These are phyloP conservation scores for Perizoma affinitatum DNA, from an alignment of 2,888 invertebrate species.

Conservation along the genomic window DNA sequence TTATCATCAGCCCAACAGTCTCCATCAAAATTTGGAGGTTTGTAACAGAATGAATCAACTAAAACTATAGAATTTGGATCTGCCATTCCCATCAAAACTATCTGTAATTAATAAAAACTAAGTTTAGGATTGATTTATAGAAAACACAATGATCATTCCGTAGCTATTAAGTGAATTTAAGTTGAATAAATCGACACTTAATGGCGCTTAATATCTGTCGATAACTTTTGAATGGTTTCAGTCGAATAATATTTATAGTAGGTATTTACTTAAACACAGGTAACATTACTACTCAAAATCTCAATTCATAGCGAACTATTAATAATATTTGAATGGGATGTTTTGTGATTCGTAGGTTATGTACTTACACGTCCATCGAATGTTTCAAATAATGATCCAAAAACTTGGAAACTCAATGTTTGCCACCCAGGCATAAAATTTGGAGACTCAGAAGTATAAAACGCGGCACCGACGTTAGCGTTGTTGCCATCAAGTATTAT, in stretches of 20 bases:
- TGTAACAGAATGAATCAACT: slow-evolving; percentile 21
- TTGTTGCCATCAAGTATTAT: background rate
- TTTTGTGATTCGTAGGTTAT: too few relatives aligned
- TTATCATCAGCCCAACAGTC: slow-evolving; percentile 9
- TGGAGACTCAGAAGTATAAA: background rate
- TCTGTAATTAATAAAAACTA: slow-evolving; percentile 9
- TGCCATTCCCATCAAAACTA: slow-evolving; percentile 6
- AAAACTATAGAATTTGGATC: background rate
- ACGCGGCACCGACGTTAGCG: background rate
- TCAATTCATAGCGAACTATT: too few relatives aligned
- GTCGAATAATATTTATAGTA: too few relatives aligned
- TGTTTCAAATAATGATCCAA: background rate
- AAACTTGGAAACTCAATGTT: slow-evolving; percentile 2
- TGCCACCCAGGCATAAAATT: slow-evolving; percentile 11
- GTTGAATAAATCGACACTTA: too few relatives aligned
- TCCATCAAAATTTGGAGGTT: slow-evolving; percentile 5
- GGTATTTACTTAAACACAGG: too few relatives aligned
- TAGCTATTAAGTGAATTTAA: too few relatives aligned
- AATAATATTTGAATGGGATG: too few relatives aligned
- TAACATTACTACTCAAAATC: too few relatives aligned
- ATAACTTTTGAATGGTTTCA: too few relatives aligned
- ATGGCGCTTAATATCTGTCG: too few relatives aligned
- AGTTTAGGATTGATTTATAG: background rate
- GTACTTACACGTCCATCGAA: slow-evolving; percentile 13
- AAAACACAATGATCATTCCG: too few relatives aligned